Conservation (phyloP, 2,113 vertebrate species). For the Oncorhynchus clarkii region DNA sequence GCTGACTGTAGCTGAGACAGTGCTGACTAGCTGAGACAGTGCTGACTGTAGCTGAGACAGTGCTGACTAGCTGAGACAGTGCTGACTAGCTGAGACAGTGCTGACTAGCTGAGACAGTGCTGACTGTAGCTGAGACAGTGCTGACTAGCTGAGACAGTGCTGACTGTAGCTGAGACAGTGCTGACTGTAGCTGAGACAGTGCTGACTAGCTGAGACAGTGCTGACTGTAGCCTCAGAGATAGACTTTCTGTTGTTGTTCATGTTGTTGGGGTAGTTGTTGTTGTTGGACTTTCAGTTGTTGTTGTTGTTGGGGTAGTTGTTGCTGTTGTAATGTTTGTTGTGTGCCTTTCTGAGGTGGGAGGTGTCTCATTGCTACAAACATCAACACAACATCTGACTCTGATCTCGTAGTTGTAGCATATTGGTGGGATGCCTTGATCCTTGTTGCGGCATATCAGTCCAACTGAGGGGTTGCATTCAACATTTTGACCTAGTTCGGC, state of each 20-base stretch:
- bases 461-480: conserved; percentile 23
- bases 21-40: no score
- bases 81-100: no score
- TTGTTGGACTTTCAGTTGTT: neutral
- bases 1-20: no score
- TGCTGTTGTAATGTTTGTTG: neutral
- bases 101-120: no score
- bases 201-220: neutral
- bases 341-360: no score
- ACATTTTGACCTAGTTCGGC: conserved; percentile 22
- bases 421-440: conserved; percentile 18
- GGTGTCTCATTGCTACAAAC: neutral
- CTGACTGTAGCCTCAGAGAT: neutral
- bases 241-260: no score
- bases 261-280: neutral
- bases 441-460: conserved; percentile 56
- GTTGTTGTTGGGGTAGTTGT: neutral
- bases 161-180: neutral
- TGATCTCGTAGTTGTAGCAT: conserved; percentile 51
- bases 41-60: no score
- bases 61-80: no score
- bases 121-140: no score
- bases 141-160: neutral
- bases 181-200: neutral
- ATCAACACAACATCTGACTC: conserved; percentile 36